Evolutionary conservation across 2,113 vertebrate genomes (phyloP).

Genomic region (Illadopsis cleaveri): DNA sequence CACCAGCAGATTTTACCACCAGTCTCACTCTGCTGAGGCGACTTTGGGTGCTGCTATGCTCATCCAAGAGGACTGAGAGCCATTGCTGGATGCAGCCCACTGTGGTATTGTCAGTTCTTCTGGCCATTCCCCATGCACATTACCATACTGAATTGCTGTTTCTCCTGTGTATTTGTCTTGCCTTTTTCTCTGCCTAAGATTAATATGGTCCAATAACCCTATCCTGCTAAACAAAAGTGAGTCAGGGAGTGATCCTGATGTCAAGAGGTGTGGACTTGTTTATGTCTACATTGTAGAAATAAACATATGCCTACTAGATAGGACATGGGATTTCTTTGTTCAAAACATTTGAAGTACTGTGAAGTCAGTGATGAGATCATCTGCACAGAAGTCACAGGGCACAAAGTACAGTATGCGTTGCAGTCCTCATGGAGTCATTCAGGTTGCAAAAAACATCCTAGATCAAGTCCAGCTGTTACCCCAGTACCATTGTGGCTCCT

Average conservation of each 20-base stretch:
- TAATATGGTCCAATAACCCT: neutral
- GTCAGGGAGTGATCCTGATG: neutral
- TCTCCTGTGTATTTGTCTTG: neutral
- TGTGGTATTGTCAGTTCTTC: neutral
- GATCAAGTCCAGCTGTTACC: neutral
- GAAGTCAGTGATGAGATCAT: neutral
- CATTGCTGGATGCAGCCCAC: neutral
- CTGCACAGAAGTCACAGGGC: neutral
- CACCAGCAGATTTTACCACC: neutral
- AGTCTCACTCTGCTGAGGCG: neutral
- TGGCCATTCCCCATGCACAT: neutral
- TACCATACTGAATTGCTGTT: accelerated
- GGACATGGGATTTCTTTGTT: neutral
- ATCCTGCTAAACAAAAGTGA: neutral
- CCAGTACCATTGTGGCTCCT: neutral
- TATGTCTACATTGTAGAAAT: neutral
- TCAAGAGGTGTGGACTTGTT: neutral
- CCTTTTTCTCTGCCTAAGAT: neutral
- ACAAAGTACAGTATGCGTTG: accelerated
- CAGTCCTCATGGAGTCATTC: neutral
- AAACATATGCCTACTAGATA: too few relatives aligned
- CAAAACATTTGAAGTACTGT: neutral
- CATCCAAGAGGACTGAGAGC: neutral
- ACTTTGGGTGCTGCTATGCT: neutral
- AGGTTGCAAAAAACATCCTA: neutral